Evolutionary conservation across 2,797 vertebrate genomes (phyloP).

Genomic region (Gastrophryne carolinensis): DNA sequence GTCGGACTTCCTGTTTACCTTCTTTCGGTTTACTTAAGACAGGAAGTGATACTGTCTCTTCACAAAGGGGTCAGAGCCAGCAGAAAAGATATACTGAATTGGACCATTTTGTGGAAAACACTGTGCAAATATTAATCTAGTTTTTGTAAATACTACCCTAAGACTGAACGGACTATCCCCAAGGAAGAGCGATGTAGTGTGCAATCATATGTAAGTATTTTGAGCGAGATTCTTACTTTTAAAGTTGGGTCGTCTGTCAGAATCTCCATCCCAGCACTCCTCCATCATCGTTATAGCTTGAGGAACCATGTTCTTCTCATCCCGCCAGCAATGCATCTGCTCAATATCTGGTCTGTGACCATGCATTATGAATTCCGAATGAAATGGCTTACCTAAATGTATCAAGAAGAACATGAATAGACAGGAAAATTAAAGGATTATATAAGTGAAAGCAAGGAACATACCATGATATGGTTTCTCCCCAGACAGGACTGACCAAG

Average conservation of each 20-base stretch:
- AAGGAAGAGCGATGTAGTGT: too few relatives aligned
- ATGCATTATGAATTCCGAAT: too few relatives aligned
- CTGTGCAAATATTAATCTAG: too few relatives aligned
- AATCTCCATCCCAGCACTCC: slow-evolving; percentile 14
- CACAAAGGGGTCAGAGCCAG: too few relatives aligned
- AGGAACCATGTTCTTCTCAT: slow-evolving; percentile 27
- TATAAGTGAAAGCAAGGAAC: background rate
- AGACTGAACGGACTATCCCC: too few relatives aligned
- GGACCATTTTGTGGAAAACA: too few relatives aligned
- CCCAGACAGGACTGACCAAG: slow-evolving; percentile 30
- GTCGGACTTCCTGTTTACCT: too few relatives aligned
- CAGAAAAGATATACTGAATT: too few relatives aligned
- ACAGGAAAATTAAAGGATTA: background rate
- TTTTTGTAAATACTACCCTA: too few relatives aligned
- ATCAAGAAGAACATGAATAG: background rate
- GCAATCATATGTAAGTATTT: background rate
- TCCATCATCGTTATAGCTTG: slow-evolving; percentile 23
- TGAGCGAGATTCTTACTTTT: background rate
- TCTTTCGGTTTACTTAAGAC: too few relatives aligned
- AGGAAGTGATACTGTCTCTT: too few relatives aligned
- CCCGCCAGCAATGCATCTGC: background rate
- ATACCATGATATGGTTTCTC: slow-evolving; percentile 7
- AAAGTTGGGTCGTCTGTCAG: slow-evolving; percentile 16
- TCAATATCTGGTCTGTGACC: background rate
- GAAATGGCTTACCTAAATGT: background rate